Evolutionary conservation across 2,888 invertebrate species (phyloP), one percentile per base, ranked within the genome.

Genomic region (Lepidonotus clava): DNA sequence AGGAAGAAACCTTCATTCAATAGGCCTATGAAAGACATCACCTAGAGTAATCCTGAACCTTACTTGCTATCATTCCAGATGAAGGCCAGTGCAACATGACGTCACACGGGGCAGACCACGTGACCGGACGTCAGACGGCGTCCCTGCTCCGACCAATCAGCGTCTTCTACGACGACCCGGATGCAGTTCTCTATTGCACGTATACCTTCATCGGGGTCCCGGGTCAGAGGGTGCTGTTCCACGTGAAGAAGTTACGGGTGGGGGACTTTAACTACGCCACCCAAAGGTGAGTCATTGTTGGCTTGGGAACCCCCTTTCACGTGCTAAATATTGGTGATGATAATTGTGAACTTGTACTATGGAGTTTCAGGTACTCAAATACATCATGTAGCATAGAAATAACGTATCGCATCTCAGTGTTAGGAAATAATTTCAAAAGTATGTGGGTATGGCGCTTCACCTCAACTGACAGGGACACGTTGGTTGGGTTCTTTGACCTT

Each of bases 161-260:
- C 56, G n/a, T 67, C 11, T 66, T 51, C 51, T 41, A 40, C 85
- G 76, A 66, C 28, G 21, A 36, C 51, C 66, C 46, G 0, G 71
- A 24, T 0, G 32, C 32, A 11, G 32, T 83, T 0, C 36, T 86
- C 28, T 76, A 71, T 71, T 87, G 87, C 86, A 41, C 71, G 28
- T 87, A 87, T 41, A 67, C 83, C 32, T 87, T 87, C 83, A 36
- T 61, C 34, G 87, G 87, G 18, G 24, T 66, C 51, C 6, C 66
- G 6, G 83, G 67, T 11, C 87, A 87, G 87, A n/a, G 87, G 38
- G 36, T 87, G 24, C 71, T 66, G 24, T 61, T 87, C 32, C 86
- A 86, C 36, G 51, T 87, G n/a, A 80, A 71, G 67, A 80, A 76
- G 53, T 46, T 87, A 28, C 36, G 40, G n/a, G 71, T 38, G 1